These are phyloP conservation scores for Mesocricetus auratus DNA, from an alignment of 2,113 vertebrate genomes.

Conservation along the genomic window DNA sequence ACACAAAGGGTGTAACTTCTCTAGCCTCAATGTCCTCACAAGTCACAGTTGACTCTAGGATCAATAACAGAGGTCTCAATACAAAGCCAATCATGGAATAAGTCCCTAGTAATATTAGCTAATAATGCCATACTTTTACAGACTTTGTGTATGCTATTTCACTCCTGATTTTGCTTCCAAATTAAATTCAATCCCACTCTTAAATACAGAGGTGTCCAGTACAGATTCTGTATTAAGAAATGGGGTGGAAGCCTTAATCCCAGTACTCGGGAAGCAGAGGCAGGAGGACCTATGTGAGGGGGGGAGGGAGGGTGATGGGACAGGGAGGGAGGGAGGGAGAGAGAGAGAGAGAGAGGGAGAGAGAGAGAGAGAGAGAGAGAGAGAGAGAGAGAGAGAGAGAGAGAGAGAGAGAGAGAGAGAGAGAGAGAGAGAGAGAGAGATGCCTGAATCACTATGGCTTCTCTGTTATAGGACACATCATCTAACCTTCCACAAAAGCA, in stretches of 20 bases:
- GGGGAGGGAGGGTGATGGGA: no score
- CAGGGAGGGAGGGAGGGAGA: no score
- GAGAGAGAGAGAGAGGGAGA: no score
- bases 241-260: no score
- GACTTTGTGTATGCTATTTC: conserved; percentile 3
- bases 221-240: background rate
- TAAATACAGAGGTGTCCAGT: background rate
- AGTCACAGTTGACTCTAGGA: background rate
- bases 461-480: background rate
- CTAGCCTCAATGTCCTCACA: background rate
- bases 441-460: background rate
- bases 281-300: no score
- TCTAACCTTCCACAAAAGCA: background rate
- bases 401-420: no score
- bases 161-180: conserved; percentile 42
- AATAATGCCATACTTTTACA: background rate
- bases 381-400: no score
- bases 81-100: background rate
- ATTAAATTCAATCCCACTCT: background rate
- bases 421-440: no score
- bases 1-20: background rate
- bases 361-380: no score
- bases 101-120: background rate
- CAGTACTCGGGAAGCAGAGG: no score
- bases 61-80: background rate